phyloP scores from a whole-genome alignment of 2,888 invertebrate species.

The Penaeus monodon region DNA sequence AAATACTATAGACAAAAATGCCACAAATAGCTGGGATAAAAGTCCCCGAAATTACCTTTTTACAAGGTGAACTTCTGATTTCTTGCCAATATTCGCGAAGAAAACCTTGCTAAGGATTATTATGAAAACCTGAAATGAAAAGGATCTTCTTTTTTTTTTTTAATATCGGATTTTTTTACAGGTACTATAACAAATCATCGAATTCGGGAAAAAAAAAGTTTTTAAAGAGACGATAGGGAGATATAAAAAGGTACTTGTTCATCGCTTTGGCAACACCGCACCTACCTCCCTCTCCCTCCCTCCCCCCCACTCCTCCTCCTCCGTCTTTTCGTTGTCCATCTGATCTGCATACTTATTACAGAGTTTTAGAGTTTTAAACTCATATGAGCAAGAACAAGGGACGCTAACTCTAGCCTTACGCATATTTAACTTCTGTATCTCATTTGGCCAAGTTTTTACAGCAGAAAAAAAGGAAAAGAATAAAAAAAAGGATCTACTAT shows the following conservation, averaged over 20 bases:
- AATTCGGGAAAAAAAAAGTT: no score
- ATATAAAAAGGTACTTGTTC: not conserved
- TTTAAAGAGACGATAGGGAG: not conserved
- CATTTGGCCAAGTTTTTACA: constrained; percentile 33
- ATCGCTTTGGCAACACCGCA: not conserved
- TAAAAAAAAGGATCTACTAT: no score
- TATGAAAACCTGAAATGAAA: no score
- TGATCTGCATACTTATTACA: constrained; percentile 34
- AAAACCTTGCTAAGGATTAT: no score
- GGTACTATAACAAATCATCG: no score
- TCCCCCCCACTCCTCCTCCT: not conserved
- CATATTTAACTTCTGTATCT: constrained; percentile 44
- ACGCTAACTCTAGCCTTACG: constrained; percentile 31
- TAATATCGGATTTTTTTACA: no score
- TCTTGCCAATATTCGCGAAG: no score
- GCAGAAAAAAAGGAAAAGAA: no score
- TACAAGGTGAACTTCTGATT: no score
- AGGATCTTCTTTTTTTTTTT: no score
- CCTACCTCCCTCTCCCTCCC: not conserved
- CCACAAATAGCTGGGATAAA: no score
- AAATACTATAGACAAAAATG: not conserved
- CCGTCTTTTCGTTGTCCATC: constrained; percentile 10
- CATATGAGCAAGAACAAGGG: constrained; percentile 45
- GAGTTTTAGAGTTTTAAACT: constrained; percentile 33
- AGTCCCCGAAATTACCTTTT: not conserved